These are phyloP conservation scores for cat (Felis catus) DNA, from an alignment of 2,113 vertebrate species.

Conservation along the genomic window DNA sequence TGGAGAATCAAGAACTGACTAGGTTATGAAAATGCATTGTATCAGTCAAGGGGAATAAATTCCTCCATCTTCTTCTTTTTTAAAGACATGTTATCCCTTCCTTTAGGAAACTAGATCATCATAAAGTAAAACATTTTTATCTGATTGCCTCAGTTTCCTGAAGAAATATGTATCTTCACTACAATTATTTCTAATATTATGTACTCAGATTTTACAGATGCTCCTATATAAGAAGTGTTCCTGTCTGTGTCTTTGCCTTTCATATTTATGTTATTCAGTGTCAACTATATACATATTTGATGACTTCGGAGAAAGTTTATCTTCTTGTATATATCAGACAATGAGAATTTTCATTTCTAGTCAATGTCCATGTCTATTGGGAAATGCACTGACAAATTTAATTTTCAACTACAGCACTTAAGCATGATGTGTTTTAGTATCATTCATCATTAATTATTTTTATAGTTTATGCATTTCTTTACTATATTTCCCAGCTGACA, in stretches of 20 bases:
- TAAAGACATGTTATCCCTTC: not conserved
- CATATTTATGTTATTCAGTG: not conserved
- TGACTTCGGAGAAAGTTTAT: not conserved
- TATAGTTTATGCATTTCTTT: not conserved
- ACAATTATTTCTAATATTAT: not conserved
- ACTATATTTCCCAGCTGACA: not conserved
- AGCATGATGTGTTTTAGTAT: not conserved
- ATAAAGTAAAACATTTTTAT: not conserved
- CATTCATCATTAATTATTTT: not conserved
- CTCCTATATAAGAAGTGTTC: not conserved
- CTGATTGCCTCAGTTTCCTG: not conserved
- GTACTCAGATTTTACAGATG: not conserved
- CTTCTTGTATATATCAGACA: not conserved
- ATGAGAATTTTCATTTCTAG: not conserved
- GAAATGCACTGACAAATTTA: not conserved
- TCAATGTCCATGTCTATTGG: not conserved
- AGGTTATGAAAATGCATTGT: conserved; percentile 30
- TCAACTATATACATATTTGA: not conserved
- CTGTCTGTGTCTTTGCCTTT: not conserved
- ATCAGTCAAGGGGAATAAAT: not conserved
- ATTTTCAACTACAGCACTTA: not conserved
- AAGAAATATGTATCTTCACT: not conserved
- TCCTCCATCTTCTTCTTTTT: conserved; percentile 2
- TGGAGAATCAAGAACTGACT: not conserved
- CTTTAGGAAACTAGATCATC: not conserved